These are phyloP conservation scores for Protonemura montana DNA, from an alignment of 2,888 invertebrate species.

Conservation along the genomic window DNA sequence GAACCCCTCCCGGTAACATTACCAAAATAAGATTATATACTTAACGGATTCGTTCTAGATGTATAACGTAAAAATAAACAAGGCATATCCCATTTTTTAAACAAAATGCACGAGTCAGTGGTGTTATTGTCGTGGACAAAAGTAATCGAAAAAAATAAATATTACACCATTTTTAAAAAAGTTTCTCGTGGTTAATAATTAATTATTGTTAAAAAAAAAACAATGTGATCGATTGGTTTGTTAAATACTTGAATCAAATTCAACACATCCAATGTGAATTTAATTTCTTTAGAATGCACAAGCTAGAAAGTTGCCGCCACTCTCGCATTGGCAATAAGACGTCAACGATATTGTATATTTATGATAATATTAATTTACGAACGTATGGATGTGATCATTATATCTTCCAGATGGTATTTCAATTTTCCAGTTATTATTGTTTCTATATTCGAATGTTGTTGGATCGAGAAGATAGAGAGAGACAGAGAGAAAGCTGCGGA, in stretches of 20 bases:
- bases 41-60: constrained; percentile 33
- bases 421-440: constrained; percentile 16
- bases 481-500: neutral
- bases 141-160: constrained; percentile 29
- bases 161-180: constrained; percentile 31
- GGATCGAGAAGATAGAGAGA: neutral
- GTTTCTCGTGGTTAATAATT: constrained; percentile 36
- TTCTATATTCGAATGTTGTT: constrained; percentile 12
- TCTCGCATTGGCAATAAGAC: constrained; percentile 9
- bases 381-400: constrained; percentile 35
- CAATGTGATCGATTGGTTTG: constrained; percentile 33
- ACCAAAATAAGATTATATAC: neutral
- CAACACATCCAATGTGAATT: constrained; percentile 40
- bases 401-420: constrained; percentile 41
- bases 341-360: constrained; percentile 28
- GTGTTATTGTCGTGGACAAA: neutral
- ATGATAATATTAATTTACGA: constrained; percentile 37
- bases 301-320: neutral
- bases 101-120: neutral
- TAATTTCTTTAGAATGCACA: constrained; percentile 35
- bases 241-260: constrained; percentile 33
- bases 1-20: neutral
- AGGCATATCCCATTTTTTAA: constrained; percentile 33
- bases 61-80: constrained; percentile 27
- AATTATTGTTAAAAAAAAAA: constrained; percentile 36